Base-by-base conservation (phyloP, 2,888 invertebrate species). In the Sminthurides aquaticus region DNA sequence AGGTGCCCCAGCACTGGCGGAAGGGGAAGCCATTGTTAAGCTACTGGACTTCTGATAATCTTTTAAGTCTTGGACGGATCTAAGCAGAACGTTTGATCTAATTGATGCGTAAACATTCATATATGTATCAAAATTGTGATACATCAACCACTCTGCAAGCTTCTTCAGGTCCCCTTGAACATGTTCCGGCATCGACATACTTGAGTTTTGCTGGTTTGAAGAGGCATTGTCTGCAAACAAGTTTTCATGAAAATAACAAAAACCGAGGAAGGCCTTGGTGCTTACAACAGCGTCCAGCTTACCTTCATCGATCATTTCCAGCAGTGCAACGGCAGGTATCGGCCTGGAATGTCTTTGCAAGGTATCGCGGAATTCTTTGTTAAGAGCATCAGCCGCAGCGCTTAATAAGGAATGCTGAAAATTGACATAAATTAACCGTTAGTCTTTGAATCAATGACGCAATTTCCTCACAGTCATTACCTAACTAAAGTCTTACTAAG, bases 61-160 rank as follows among this genome's bases (percentile, higher is more conserved):
- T 76, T 86, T 86, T 66, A 92, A 82, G 74, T 88, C 84, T 64
- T 86, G 84, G 29, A 94, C 81, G 1, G 92, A 88, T 70, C 85
- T 84, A 67, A 85, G 82, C 18, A 93, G 85, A 24, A 90, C 87
- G 18, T 86, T 85, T 0, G 91, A 89, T 8, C 94, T 80, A 20
- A 89, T 85, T 57, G 84, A 83, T 1, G 88, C 86, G 78, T 89
- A 90, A 24, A 88, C 86, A 72, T 87, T 85, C 69, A 88, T 84
- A 75, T 87, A 89, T 75, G 88, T 88, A 69, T 86, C 84, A 49
- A 87, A 82, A 67, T 85, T 83, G 77, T 90, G 86, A 68, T 86
- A 86, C 74, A 90, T 86, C 26, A 96, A 82, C 96, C 96, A 96
- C 57, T 84, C 84, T 0, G 93, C 88, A 65, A 95, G 90, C 62